These are phyloP conservation scores for Aptenodytes forsteri DNA, from an alignment of 2,113 vertebrate species.

Conservation along the genomic window DNA sequence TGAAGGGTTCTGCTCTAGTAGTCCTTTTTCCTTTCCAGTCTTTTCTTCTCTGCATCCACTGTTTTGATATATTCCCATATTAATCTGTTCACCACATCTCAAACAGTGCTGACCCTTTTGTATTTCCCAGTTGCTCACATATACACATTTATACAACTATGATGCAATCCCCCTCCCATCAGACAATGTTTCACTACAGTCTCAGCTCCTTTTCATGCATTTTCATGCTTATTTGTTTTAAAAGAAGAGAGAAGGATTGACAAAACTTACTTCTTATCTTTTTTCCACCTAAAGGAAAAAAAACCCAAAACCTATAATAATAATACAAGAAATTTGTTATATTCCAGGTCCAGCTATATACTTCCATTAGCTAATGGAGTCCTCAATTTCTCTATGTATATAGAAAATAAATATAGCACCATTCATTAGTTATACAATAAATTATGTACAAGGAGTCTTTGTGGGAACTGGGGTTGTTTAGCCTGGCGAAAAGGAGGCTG, in stretches of 20 bases:
- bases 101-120: not conserved
- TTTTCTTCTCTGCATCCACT: not conserved
- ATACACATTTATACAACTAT: not conserved
- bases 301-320: accelerated
- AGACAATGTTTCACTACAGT: not conserved
- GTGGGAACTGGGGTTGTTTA: too few species aligned
- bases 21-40: not conserved
- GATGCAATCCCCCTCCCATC: not conserved
- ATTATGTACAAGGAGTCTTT: not conserved
- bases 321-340: not conserved
- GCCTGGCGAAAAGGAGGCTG: too few species aligned
- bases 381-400: not conserved
- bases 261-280: not conserved
- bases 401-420: not conserved
- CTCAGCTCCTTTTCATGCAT: not conserved
- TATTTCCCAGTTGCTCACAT: not conserved
- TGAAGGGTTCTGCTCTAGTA: not conserved
- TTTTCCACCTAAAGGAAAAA: not conserved
- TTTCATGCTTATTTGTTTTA: not conserved
- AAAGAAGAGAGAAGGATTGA: not conserved
- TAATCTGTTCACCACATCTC: not conserved
- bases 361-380: not conserved
- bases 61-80: not conserved
- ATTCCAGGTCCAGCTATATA: not conserved
- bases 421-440: not conserved